Evolutionary conservation across 2,113 vertebrate species (phyloP).

Genomic region (Platycercus adscitus): DNA sequence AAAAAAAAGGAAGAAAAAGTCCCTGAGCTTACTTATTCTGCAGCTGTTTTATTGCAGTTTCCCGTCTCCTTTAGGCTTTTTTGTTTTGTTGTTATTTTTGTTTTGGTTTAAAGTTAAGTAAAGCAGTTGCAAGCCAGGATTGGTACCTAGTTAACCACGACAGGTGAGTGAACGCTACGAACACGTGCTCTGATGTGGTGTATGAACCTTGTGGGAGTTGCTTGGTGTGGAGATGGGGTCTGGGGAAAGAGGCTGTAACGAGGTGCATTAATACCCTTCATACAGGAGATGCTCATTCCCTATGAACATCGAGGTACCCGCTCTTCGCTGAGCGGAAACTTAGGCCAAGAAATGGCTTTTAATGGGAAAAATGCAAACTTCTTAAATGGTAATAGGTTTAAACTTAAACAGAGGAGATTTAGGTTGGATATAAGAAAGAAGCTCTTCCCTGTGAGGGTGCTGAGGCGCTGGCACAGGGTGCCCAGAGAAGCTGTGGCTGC

Average conservation of each 20-base stretch:
- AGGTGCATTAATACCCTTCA: accelerated
- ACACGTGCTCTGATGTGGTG: not conserved
- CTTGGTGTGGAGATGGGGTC: accelerated
- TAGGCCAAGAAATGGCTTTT: not conserved
- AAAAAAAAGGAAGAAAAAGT: not conserved
- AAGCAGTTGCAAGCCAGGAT: not conserved
- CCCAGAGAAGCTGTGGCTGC: not conserved
- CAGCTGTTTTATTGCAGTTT: not conserved
- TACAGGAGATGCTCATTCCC: accelerated
- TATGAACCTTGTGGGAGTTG: not conserved
- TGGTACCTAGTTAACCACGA: not conserved
- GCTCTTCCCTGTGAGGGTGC: not conserved
- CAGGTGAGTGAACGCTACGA: slow-evolving; percentile 39
- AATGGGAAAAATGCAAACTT: not conserved
- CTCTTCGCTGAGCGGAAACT: not conserved
- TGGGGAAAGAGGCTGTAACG: accelerated
- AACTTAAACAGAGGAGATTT: not conserved
- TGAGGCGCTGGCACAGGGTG: not conserved
- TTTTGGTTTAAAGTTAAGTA: not conserved
- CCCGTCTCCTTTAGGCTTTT: not conserved
- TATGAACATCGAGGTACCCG: accelerated
- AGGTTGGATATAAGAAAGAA: not conserved
- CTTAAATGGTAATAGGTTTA: not conserved
- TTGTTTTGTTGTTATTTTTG: not conserved
- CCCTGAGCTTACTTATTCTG: accelerated